phyloP scores from a whole-genome alignment of 1,140 invertebrate species.

The Psix sp. region DNA sequence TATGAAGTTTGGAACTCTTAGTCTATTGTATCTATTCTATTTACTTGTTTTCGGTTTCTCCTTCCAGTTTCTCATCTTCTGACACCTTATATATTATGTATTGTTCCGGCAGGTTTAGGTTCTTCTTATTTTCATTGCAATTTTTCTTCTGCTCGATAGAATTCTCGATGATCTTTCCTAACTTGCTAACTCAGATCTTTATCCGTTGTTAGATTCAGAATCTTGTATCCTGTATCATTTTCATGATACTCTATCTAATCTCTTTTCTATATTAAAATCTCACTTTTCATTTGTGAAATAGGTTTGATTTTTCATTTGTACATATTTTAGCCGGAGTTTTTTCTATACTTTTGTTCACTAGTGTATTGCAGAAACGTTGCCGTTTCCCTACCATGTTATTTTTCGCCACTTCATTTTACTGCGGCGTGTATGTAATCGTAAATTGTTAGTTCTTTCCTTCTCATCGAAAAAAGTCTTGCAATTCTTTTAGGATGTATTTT shows the following conservation, averaged over 20 bases:
- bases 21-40: background rate
- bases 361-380: slow-evolving; percentile 63
- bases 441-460: slow-evolving; percentile 8
- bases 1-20: background rate
- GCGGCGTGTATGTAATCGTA: slow-evolving; percentile 5
- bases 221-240: slow-evolving; percentile 58
- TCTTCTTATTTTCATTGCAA: background rate
- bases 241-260: slow-evolving; percentile 59
- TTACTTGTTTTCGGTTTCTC: background rate
- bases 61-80: background rate
- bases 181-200: slow-evolving; percentile 42
- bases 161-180: slow-evolving; percentile 21
- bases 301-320: slow-evolving; percentile 62
- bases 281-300: slow-evolving; percentile 65
- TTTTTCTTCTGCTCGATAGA: background rate
- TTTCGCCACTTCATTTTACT: slow-evolving; percentile 15
- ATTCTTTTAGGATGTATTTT: slow-evolving; percentile 23
- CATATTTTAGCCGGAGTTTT: slow-evolving; percentile 69
- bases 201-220: slow-evolving; percentile 52
- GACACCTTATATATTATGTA: background rate
- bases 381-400: slow-evolving; percentile 8
- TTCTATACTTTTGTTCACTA: slow-evolving; percentile 21
- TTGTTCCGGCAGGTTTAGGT: background rate
- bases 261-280: slow-evolving; percentile 61
- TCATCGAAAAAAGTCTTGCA: slow-evolving; percentile 8